These are phyloP conservation scores for Lasius fuliginosus DNA, from an alignment of 2,888 invertebrate genomes.

Conservation along the genomic window DNA sequence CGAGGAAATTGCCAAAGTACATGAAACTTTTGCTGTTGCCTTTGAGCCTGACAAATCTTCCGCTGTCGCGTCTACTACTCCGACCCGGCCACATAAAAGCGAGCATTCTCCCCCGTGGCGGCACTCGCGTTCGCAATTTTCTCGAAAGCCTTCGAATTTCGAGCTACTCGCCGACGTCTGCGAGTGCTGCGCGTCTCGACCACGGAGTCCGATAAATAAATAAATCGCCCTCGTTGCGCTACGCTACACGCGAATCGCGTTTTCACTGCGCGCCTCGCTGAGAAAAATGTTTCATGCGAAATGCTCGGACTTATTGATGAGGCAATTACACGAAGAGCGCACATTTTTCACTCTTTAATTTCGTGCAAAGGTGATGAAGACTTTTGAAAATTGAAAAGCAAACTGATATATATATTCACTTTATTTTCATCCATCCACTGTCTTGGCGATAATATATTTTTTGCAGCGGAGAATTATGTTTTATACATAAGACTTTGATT, in stretches of 20 bases:
- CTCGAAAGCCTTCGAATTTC: conserved; percentile 66
- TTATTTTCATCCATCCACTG: neutral
- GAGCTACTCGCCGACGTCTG: conserved; percentile 49
- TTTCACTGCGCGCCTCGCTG: conserved; percentile 1
- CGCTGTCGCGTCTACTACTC: conserved; percentile 8
- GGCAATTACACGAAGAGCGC: conserved; percentile 5
- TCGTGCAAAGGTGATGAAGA: neutral
- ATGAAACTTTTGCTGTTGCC: conserved; percentile 54
- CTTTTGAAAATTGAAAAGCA: neutral
- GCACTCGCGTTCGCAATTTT: conserved; percentile 58
- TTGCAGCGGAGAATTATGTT: neutral
- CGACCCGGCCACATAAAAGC: conserved; percentile 32
- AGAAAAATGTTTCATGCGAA: neutral
- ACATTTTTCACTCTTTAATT: neutral
- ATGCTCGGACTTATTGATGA: conserved; percentile 24
- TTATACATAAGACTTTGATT: neutral
- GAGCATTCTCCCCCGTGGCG: conserved; percentile 35
- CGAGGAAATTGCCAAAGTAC: conserved; percentile 63
- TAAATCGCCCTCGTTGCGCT: conserved; percentile 15
- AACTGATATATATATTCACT: neutral
- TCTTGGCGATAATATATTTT: neutral
- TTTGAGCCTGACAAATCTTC: conserved; percentile 67
- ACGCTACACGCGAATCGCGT: conserved; percentile 14
- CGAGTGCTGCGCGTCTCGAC: conserved; percentile 18
- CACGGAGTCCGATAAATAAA: conserved; percentile 36